Base-by-base conservation (phyloP, 2,797 vertebrate genomes). In the Euthynnus affinis region DNA sequence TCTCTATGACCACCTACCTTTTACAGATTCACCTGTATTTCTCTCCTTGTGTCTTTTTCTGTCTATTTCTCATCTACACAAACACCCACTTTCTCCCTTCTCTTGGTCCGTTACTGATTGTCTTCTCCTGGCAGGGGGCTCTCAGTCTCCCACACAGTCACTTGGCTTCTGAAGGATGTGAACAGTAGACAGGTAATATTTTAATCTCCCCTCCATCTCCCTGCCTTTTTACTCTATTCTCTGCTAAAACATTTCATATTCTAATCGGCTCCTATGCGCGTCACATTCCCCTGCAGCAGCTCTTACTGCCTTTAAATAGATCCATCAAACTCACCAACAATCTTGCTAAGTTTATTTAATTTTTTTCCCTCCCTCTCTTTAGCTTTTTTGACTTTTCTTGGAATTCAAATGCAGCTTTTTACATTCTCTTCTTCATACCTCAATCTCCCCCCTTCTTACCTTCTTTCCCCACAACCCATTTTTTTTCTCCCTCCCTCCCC, bases 221-320 rank as follows among this genome's bases (percentile, higher is more conserved):
- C 59, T 78, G 72, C 81, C 91, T 88, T 91, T 85, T 77, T 90
- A 83, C 78, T 89, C 85, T 62, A 87, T 91, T 93, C 90, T 92
- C 83, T 80, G 71, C 84, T 84, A 76, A 95, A 94, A 91, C 89
- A 94, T 94, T 94, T 95, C 90, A 92, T 94, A 95, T 95, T 95
- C 86, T 92, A 91, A 93, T 94, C 84, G 79, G 76, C 81, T 87
- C 81, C 68, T 74, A 20, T 82, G 82, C 59, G 51, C 49, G 46
- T 84, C 81, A 81, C 85, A 85, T 84, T 85, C 81, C 75, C 86
- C 86, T 52, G 71, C 79, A 82, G 82, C 87, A 56, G 85, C 68
- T 71, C 77, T 68, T 91, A 88, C 87, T 88, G 81, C 80, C 80
- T 88, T 86, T 94, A 90, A 90, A 92, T 91, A 84, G 88, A 83